Conservation (phyloP, 2,888 invertebrate species). For the Acrobasis consociella region DNA sequence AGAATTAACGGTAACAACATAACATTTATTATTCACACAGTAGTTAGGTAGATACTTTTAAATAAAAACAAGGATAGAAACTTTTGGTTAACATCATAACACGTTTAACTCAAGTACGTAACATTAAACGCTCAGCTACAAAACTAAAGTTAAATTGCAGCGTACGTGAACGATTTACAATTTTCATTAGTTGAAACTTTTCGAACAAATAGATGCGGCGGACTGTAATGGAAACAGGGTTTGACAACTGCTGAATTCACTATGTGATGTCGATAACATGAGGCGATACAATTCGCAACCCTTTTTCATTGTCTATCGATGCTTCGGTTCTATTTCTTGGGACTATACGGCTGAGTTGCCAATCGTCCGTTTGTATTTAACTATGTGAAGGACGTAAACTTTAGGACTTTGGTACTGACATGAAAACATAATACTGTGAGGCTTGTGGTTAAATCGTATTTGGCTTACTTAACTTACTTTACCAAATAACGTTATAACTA, state of each 20-base stretch:
- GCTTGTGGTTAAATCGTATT: not conserved
- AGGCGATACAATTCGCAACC: constrained; percentile 39
- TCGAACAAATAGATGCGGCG: constrained; percentile 15
- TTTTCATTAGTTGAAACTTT: constrained; percentile 23
- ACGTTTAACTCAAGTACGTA: not conserved
- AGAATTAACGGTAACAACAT: not conserved
- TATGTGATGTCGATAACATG: constrained; percentile 46
- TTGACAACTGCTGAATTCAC: constrained; percentile 24
- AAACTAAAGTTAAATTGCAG: constrained; percentile 17
- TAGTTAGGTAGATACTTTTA: not conserved
- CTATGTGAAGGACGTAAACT: constrained; percentile 10
- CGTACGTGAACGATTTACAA: constrained; percentile 21
- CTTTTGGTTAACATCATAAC: not conserved
- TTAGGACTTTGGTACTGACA: constrained; percentile 3
- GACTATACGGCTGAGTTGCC: constrained; percentile 23
- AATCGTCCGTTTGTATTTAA: constrained; percentile 19
- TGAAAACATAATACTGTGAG: constrained; percentile 9
- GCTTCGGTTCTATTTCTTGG: constrained; percentile 31
- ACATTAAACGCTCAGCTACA: constrained; percentile 8
- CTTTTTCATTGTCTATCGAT: constrained; percentile 41
- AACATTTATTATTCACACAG: too few species aligned
- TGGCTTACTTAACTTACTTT: not conserved
- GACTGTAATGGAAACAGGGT: constrained; percentile 16
- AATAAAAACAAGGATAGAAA: not conserved
- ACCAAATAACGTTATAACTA: not conserved